phyloP scores from a whole-genome alignment of 1,140 invertebrate genomes.

The Drosophila varians region DNA sequence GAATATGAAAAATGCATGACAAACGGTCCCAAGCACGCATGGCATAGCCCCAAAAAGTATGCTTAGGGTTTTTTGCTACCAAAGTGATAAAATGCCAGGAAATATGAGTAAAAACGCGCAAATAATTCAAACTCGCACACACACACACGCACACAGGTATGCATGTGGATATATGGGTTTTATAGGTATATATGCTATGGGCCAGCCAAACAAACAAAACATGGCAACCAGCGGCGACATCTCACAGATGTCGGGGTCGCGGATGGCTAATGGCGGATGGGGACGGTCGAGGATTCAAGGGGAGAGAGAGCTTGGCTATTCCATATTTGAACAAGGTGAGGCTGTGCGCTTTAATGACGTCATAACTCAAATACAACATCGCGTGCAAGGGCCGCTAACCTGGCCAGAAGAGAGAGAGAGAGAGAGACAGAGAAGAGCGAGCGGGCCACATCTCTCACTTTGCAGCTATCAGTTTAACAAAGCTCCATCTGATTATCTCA shows the following conservation, averaged over 20 bases:
- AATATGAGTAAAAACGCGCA: slow-evolving; percentile 75
- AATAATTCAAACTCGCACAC: slow-evolving; percentile 63
- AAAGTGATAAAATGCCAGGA: slow-evolving; percentile 59
- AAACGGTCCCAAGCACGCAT: slow-evolving; percentile 67
- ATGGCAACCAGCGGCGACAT: slow-evolving; percentile 44
- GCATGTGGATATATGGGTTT: slow-evolving; percentile 10
- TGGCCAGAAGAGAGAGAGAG: no score
- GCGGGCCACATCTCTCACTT: background rate
- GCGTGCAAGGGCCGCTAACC: slow-evolving; percentile 72
- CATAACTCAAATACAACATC: slow-evolving; percentile 70
- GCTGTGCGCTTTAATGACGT: slow-evolving; percentile 76
- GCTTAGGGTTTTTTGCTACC: slow-evolving; percentile 46
- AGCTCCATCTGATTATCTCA: slow-evolving; percentile 50
- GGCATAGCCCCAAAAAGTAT: slow-evolving; percentile 51
- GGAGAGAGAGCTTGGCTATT: slow-evolving; percentile 33
- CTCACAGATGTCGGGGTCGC: slow-evolving; percentile 70
- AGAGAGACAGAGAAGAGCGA: slow-evolving; percentile 18
- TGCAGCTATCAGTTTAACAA: slow-evolving; percentile 61
- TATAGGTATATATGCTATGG: slow-evolving; percentile 19
- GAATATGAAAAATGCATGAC: slow-evolving; percentile 77
- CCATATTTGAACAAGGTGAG: slow-evolving; percentile 72
- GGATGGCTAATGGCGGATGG: no score
- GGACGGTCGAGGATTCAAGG: background rate
- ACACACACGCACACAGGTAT: slow-evolving; percentile 1
- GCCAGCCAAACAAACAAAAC: slow-evolving; percentile 36